These are phyloP conservation scores for Serinus canaria DNA, from an alignment of 2,113 vertebrate species.

Conservation along the genomic window DNA sequence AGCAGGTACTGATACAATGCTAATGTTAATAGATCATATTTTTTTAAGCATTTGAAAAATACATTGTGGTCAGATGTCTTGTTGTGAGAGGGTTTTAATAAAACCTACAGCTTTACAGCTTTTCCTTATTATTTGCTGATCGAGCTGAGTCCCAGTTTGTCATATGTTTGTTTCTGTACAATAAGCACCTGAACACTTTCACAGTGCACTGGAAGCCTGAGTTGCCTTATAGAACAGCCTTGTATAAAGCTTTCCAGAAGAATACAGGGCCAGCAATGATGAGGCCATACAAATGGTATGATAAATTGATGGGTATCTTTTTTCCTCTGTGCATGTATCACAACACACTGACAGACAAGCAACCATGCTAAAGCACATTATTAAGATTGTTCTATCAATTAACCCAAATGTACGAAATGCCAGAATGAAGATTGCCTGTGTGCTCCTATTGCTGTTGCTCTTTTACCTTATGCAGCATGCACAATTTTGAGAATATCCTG, in stretches of 20 bases:
- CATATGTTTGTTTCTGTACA: background rate
- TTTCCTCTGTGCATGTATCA: background rate
- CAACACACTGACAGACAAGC: background rate
- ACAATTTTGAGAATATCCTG: background rate
- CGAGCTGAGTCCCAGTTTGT: background rate
- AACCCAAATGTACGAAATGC: background rate
- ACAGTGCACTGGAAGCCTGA: slow-evolving; percentile 55
- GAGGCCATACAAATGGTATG: background rate
- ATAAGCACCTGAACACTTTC: background rate
- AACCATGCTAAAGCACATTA: background rate
- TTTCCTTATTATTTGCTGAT: background rate
- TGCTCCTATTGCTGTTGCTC: background rate
- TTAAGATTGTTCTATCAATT: background rate
- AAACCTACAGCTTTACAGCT: background rate
- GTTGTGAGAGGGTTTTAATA: background rate
- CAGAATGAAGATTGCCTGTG: background rate
- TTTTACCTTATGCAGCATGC: background rate
- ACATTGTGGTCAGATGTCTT: background rate
- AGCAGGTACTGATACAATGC: background rate
- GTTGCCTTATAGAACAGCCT: background rate
- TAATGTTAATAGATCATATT: background rate
- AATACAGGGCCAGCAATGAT: background rate
- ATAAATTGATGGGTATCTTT: background rate
- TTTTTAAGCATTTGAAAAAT: background rate
- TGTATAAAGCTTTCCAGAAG: slow-evolving; percentile 48